Conservation (phyloP, 2,113 vertebrate species). For the Crotalus helleri region DNA sequence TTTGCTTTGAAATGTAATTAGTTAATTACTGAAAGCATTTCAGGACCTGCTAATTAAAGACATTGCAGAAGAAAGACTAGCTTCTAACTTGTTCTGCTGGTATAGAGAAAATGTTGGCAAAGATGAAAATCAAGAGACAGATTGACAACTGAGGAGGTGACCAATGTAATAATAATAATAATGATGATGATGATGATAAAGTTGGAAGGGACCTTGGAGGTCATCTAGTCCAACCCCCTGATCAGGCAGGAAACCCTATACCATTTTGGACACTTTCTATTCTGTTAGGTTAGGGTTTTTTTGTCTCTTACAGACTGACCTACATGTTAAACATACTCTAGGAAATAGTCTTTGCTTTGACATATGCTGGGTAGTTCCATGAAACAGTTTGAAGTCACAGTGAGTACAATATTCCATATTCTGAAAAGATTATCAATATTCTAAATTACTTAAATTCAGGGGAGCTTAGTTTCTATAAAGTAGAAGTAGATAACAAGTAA, state of each 20-base stretch:
- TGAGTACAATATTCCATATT: neutral
- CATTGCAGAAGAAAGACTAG: neutral
- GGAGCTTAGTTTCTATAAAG: neutral
- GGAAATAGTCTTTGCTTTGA: neutral
- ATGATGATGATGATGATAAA: too few relatives aligned
- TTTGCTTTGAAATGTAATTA: constrained; percentile 14
- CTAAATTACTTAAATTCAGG: neutral
- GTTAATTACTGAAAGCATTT: neutral
- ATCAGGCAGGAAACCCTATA: too few relatives aligned
- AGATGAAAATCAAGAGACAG: neutral
- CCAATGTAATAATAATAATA: neutral
- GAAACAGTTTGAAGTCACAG: neutral
- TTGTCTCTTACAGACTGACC: neutral
- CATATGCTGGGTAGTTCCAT: neutral
- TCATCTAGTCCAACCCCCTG: too few relatives aligned
- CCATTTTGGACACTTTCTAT: neutral
- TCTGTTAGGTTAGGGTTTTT: neutral
- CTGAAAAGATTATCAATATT: neutral
- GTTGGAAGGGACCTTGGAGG: too few relatives aligned
- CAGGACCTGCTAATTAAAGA: neutral
- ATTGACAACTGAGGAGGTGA: neutral
- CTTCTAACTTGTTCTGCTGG: neutral
- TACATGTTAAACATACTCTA: neutral
- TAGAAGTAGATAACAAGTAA: neutral
- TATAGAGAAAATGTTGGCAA: accelerated